Base-by-base conservation (phyloP, 1,140 invertebrate genomes). In the Drosophila biarmipes region DNA sequence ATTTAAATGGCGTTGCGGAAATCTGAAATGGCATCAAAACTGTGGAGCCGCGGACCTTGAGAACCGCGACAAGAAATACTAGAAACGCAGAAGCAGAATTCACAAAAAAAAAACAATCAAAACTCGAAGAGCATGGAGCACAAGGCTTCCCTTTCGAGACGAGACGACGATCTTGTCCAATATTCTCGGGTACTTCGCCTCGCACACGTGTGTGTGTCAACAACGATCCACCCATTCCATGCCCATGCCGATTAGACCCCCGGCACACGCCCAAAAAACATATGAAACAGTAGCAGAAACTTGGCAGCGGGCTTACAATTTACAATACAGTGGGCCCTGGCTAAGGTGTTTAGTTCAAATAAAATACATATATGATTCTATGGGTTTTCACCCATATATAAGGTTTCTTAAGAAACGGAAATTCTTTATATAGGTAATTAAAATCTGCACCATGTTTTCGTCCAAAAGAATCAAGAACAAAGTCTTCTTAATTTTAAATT, bases 1-100 rank as follows among this genome's bases (percentile, higher is more conserved):
- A 68, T 69, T 64, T 76, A 67, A 87, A 89, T 82, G 74, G 75
- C 82, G 84, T 79, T 82, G 82, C 82, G 82, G 82, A 87, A 82
- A 89, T 87, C 78, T 82, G 54, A 53, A 80, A 58, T 45, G 56
- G 59, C 49, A 68, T 54, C 37, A 64, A 68, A 67, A 48, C 42
- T 56, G 35, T 34, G 19, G 14, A 45, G 34, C 24, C 19, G 35
- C 17, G 31, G 73, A 71, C 82, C 82, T 87, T 82, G 82, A 64
- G 38, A 63, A 76, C 42, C 38, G 62, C 72, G 64, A 66, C 61
- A 58, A 63, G 57, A 74, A 73, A 62, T 48, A 58, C n/a, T 37
- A 29, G 29, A 66, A 68, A 46, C 53, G 67, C 72, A 63, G 56
- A 62, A 45, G 62, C 37, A 46, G 17, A 77, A 55, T 15, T 45